A percentile compares a stretch with the other conserved stretches of the same genome.
Evolutionary conservation across 2,797 vertebrate species (phyloP).

Genomic region (Enteromius thamalakanensis): DNA sequence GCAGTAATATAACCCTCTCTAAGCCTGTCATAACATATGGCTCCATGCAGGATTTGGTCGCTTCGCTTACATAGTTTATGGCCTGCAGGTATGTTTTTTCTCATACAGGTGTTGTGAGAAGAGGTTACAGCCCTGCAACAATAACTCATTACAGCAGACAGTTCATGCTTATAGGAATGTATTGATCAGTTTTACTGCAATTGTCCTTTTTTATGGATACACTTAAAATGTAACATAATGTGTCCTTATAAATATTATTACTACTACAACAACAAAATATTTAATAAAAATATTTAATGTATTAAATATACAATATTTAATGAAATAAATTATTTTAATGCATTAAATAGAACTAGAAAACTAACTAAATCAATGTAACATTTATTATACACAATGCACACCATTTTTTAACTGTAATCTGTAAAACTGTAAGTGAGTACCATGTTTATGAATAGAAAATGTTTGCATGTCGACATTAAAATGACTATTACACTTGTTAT

Average conservation of each 20-base stretch:
- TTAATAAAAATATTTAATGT: too few relatives aligned
- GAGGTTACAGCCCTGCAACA: neutral
- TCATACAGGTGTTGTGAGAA: conserved; percentile 23
- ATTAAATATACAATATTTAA: too few relatives aligned
- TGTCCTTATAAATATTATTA: neutral
- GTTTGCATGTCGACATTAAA: neutral
- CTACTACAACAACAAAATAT: neutral
- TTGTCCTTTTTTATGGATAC: neutral
- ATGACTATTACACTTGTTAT: neutral
- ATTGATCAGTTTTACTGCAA: neutral
- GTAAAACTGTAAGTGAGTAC: neutral
- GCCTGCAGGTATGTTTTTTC: conserved; percentile 1
- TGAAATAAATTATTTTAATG: too few relatives aligned
- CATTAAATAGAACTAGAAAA: neutral
- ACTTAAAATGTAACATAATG: too few relatives aligned
- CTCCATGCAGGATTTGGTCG: neutral
- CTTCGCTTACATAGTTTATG: neutral
- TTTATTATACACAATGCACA: neutral
- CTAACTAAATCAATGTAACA: neutral
- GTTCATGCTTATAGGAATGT: neutral
- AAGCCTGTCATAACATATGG: conserved; percentile 17
- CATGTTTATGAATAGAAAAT: neutral
- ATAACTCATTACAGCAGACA: conserved; percentile 17
- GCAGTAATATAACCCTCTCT: neutral
- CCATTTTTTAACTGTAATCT: neutral